Evolutionary conservation across 2,797 vertebrate genomes (phyloP).

Genomic region (Premnoplex brunnescens): DNA sequence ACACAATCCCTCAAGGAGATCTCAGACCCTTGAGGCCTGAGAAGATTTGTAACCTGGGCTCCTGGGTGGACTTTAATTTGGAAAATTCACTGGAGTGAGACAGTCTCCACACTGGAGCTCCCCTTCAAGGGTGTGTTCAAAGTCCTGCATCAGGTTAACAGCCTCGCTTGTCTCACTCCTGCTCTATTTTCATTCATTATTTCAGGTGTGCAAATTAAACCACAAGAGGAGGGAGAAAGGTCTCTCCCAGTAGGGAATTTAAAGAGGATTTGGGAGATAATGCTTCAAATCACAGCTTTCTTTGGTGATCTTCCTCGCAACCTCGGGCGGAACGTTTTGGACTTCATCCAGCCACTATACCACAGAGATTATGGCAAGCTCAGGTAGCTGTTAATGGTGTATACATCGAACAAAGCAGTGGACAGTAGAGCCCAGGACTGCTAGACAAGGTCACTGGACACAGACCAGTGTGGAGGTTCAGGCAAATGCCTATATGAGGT

Average conservation of each 20-base stretch:
- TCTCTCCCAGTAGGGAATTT: slow-evolving; percentile 27
- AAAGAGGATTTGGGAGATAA: slow-evolving; percentile 45
- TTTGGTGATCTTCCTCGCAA: not conserved
- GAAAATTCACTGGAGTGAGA: not conserved
- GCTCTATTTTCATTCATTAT: slow-evolving; percentile 35
- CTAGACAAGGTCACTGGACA: not conserved
- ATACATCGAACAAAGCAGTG: not conserved
- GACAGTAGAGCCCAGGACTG: not conserved
- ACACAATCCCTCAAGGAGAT: not conserved
- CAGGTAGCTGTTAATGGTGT: not conserved
- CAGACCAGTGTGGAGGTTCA: not conserved
- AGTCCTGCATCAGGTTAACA: not conserved
- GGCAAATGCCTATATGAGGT: not conserved
- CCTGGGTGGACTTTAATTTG: not conserved
- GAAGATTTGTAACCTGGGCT: not conserved
- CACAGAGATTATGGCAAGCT: not conserved
- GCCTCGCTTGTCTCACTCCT: not conserved
- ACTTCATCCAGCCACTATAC: not conserved
- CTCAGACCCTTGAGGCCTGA: not conserved
- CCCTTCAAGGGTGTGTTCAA: not conserved
- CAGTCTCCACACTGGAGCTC: not conserved
- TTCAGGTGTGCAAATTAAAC: slow-evolving; percentile 52
- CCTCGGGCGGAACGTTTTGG: slow-evolving; percentile 35
- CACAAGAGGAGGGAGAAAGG: slow-evolving; percentile 13
- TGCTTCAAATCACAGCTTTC: slow-evolving; percentile 40